A percentile compares a stretch with the other conserved stretches of the same genome.
Evolutionary conservation across 2,113 vertebrate species (phyloP).

Genomic region (Cnemophilus loriae): DNA sequence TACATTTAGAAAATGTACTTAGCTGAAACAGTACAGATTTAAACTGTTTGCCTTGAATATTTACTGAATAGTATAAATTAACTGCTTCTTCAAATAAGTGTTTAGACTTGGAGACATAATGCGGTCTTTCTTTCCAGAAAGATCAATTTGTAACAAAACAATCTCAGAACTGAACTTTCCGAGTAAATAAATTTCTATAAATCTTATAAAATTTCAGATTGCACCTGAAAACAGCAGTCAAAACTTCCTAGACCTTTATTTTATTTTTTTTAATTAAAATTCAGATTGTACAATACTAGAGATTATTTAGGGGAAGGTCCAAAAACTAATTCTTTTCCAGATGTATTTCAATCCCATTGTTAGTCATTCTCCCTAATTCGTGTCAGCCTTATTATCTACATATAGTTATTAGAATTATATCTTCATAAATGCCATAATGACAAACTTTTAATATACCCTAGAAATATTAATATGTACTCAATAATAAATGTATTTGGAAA

Average conservation of each 20-base stretch:
- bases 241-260: background rate
- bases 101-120: background rate
- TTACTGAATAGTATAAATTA: background rate
- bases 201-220: background rate
- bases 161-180: background rate
- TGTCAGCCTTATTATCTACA: background rate
- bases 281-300: background rate
- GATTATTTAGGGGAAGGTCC: background rate
- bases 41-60: background rate
- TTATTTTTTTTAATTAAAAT: background rate
- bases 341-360: background rate
- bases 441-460: background rate
- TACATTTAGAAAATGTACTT: background rate
- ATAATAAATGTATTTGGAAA: background rate
- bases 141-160: background rate
- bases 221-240: background rate
- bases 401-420: background rate
- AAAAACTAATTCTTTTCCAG: background rate
- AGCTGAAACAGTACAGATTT: background rate
- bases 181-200: background rate
- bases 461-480: background rate
- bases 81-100: background rate
- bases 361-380: background rate
- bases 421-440: background rate
- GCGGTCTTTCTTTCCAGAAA: background rate